Percentiles rank a stretch among this genome's conserved stretches.
Conservation (phyloP, 2,113 vertebrate species). For the Collichthys lucidus region DNA sequence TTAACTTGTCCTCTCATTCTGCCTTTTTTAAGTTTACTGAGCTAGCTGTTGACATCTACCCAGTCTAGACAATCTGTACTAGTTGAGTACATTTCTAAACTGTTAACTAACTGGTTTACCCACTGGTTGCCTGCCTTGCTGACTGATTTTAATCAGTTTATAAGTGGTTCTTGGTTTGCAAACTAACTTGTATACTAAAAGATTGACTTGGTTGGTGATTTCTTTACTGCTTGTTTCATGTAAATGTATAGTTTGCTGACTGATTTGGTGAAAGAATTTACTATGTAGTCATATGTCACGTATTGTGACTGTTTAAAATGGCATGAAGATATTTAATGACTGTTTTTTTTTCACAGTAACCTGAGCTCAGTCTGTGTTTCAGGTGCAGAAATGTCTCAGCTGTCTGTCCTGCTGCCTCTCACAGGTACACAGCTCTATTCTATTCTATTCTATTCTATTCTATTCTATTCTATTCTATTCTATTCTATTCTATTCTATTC, state of each 20-base stretch:
- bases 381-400: slow-evolving; percentile 62
- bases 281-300: too few relatives aligned
- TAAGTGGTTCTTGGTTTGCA: too few relatives aligned
- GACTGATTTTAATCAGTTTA: neutral
- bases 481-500: too few relatives aligned
- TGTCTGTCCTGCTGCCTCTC: slow-evolving; percentile 42
- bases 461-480: too few relatives aligned
- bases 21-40: too few relatives aligned
- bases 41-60: too few relatives aligned
- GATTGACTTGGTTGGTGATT: neutral
- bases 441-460: too few relatives aligned
- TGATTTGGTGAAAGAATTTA: neutral
- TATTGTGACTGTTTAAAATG: neutral
- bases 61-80: too few relatives aligned
- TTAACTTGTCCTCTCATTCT: too few relatives aligned
- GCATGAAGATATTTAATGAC: neutral
- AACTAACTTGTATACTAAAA: too few relatives aligned
- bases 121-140: neutral
- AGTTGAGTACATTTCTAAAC: too few relatives aligned
- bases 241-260: neutral
- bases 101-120: too few relatives aligned
- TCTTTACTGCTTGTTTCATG: neutral
- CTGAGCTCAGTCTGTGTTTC: slow-evolving; percentile 13
- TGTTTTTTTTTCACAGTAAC: neutral
- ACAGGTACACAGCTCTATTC: slow-evolving; percentile 51